Evolutionary conservation across 2,113 vertebrate species (phyloP), one percentile per base, ranked within the genome.

Genomic region (Pungitius pungitius): DNA sequence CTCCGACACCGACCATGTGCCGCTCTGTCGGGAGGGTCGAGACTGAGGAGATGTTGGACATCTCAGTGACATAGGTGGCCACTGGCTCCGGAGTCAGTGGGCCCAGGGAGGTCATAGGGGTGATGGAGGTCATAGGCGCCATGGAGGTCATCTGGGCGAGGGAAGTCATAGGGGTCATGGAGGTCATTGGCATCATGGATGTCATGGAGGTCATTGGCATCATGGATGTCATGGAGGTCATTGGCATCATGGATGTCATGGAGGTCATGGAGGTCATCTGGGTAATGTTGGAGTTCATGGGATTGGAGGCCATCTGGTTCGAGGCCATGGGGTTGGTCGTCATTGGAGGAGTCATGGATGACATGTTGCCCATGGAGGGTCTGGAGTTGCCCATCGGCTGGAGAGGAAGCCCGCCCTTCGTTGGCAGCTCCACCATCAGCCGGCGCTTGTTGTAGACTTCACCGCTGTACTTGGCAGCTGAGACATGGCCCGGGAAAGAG

Each of bases 371-470:
- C 87, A 91, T 84, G 9, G 89, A 66, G 2, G 82, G 68, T 76
- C 94, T 93, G 33, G 97, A 94, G 0, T 96, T 87, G 58, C 94
- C 94, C 63, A 98, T 94, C 0, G 97, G 95, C 33, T 98, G 97
- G 1, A 98, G 93, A 2, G 97, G 97, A 61, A 98, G 93, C 65
- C 93, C 96, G 3, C 96, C 96, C 83, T 98, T 98, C 2, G 95
- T 88, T 0, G 97, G 95, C 87, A 99, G 90, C 84, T 98, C 97
- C 0, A 96, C 95, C 89, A 99, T 93, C 56, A 98, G 95, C 0
- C 95, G 94, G 1, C 95, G 95, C 69, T 98, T 99, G 91, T 97
- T 99, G 91, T 97, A 98, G 92, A 97, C 93, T 86, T 99, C 98
- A 0, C 97, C 96, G 0, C 95, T 97, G 84, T 95, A 96, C 87